A percentile compares a stretch with the other conserved stretches of the same genome.
These are phyloP conservation scores for Polydrusus cervinus DNA, from an alignment of 2,888 invertebrate genomes.

Conservation along the genomic window DNA sequence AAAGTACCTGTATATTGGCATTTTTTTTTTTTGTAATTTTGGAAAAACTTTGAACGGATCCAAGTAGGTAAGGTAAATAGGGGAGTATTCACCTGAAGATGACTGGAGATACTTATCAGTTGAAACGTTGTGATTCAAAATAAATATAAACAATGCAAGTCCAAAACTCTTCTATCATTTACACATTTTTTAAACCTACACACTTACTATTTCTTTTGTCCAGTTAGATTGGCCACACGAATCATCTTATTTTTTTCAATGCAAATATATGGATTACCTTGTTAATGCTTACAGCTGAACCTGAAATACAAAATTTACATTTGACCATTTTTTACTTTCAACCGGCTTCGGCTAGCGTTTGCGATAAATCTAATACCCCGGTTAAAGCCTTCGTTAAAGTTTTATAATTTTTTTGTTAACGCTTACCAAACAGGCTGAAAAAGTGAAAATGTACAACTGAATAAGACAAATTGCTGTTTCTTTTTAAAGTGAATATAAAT, in stretches of 20 bases:
- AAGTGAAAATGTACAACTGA: conserved; percentile 44
- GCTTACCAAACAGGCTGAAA: conserved; percentile 37
- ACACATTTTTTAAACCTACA: too few relatives aligned
- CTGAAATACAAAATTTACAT: conserved; percentile 51
- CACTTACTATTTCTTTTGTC: too few relatives aligned
- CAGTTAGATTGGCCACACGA: too few relatives aligned
- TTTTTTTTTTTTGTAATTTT: too few relatives aligned
- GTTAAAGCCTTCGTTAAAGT: conserved; percentile 50
- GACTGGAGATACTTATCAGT: too few relatives aligned
- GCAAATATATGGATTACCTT: conserved; percentile 45
- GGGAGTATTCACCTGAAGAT: too few relatives aligned
- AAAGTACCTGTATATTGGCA: too few relatives aligned
- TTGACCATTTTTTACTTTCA: conserved; percentile 54
- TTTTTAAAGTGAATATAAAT: conserved; percentile 46
- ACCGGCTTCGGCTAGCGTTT: conserved; percentile 43
- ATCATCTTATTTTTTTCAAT: conserved; percentile 34
- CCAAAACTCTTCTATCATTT: too few relatives aligned
- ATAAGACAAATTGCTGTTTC: conserved; percentile 48
- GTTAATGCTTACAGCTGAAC: conserved; percentile 44
- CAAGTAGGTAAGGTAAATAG: too few relatives aligned
- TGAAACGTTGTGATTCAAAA: too few relatives aligned
- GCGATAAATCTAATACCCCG: conserved; percentile 47
- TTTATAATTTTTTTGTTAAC: conserved; percentile 54
- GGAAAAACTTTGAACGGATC: too few relatives aligned
- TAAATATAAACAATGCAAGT: too few relatives aligned